Percentiles rank a stretch among this genome's conserved stretches.
phyloP scores from a whole-genome alignment of 2,888 invertebrate genomes.

The Mesorhabditis belari region DNA sequence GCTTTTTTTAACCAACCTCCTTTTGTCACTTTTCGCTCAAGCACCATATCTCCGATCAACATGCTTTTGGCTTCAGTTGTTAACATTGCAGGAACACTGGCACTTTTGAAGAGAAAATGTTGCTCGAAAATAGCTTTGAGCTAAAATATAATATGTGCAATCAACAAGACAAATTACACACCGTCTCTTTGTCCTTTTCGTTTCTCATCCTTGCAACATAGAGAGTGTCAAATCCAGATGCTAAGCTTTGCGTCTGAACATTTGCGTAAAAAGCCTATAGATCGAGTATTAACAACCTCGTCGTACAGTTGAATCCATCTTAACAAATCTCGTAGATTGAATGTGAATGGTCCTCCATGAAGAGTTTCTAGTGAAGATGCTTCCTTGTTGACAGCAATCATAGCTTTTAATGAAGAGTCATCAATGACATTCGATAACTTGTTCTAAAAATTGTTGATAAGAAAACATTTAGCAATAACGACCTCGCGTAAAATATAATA shows the following conservation, averaged over 20 bases:
- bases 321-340: constrained; percentile 87
- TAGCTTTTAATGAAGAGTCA: background rate
- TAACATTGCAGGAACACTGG: background rate
- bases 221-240: constrained; percentile 66
- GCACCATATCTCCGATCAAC: background rate
- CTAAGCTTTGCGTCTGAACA: constrained; percentile 40
- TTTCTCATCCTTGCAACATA: constrained; percentile 82
- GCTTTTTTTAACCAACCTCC: no score
- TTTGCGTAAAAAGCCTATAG: background rate
- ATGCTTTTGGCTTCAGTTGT: background rate
- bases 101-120: constrained; percentile 8
- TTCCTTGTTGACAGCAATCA: background rate
- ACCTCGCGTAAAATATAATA: background rate
- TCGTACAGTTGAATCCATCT: constrained; percentile 75
- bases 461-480: constrained; percentile 9
- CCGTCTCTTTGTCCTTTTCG: constrained; percentile 67
- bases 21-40: background rate
- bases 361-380: constrained; percentile 13
- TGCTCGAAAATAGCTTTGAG: constrained; percentile 9
- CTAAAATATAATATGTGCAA: constrained; percentile 9
- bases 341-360: constrained; percentile 87
- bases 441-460: constrained; percentile 15
- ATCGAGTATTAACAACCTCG: constrained; percentile 3
- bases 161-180: no score
- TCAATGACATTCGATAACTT: background rate